Base-by-base conservation (phyloP, 2,113 vertebrate species). In the Myocastor coypus region DNA sequence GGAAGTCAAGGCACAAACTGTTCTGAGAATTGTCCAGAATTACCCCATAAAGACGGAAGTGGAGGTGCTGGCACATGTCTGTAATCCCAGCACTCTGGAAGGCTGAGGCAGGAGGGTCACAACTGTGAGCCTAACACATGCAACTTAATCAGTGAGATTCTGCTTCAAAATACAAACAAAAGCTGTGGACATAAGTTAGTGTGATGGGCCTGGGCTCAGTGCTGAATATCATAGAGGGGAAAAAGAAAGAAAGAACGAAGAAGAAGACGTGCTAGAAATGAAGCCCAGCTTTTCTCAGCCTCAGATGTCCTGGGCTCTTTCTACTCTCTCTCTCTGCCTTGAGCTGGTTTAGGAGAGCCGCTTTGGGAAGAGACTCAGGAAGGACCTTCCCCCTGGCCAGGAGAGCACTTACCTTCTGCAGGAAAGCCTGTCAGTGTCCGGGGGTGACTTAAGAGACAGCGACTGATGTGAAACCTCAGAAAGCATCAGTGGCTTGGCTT, bases 401-500 rank as follows among this genome's bases (percentile, higher is more conserved):
- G 28, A 85, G 66, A 69, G 61, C 89, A 5, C 17, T 89, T 81
- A 64, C 59, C 55, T 40, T 30, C 17, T 78, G 42, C 83, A 81
- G 69, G 28, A 87, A 66, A 89, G 57, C 8, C 2, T 17, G 50
- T 46, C 37, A 17, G 16, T 28, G 68, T 57, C 30, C 12, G 59
- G 32, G 14, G 85, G 19, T 69, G 19, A 24, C 30, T 63, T 89
- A 37, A 50, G 66, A 86, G 86, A 83, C 5, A 40, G 55, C 37
- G 46, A 96, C 88, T 19, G 24, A 34, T 92, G 61, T 59, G 22
- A 78, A 83, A 61, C 42, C n/a, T 32, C 82, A 82, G 91, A 93
- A 87, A 59, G 55, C 26, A 28, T 87, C 17, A 28, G 46, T 17
- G 69, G 50, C 42, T 20, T 66, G 2, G 17, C 11, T 55, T 78